These are phyloP conservation scores for Selene dorsalis DNA, from an alignment of 2,797 vertebrate genomes.

Conservation along the genomic window DNA sequence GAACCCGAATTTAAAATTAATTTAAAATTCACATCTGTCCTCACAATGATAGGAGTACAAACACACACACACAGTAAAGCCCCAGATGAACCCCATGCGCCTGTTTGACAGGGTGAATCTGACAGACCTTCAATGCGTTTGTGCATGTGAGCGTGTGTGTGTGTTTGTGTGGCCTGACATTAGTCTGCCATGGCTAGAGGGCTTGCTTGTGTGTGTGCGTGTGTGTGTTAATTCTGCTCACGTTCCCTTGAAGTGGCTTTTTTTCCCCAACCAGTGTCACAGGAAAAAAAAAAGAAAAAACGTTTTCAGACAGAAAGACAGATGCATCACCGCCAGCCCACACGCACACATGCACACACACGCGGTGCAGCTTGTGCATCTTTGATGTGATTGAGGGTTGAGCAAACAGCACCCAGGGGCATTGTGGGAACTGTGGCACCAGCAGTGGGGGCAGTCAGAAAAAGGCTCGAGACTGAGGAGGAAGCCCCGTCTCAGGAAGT, in stretches of 20 bases:
- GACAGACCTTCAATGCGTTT: background rate
- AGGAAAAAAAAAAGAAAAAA: too few species aligned
- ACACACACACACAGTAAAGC: background rate
- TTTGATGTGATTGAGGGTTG: too few species aligned
- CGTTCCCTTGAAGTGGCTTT: background rate
- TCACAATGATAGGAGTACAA: too few species aligned
- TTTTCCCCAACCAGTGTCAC: constrained; percentile 22
- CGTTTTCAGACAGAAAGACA: constrained; percentile 29
- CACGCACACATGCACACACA: too few species aligned
- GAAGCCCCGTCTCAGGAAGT: too few species aligned
- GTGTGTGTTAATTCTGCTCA: constrained; percentile 14
- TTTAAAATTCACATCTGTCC: too few species aligned
- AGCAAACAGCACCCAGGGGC: too few species aligned
- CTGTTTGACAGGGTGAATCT: constrained; percentile 44
- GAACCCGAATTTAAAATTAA: too few species aligned
- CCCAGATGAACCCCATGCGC: constrained; percentile 12
- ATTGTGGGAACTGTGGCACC: too few species aligned
- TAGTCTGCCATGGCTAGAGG: background rate
- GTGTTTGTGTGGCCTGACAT: constrained; percentile 4
- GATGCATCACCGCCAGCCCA: constrained; percentile 25
- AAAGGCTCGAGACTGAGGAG: too few species aligned
- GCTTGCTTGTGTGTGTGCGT: constrained; percentile 1
- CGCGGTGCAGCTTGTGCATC: too few species aligned
- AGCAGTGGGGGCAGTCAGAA: too few species aligned
- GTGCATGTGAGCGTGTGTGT: constrained; percentile 19